phyloP scores from a whole-genome alignment of 2,113 vertebrate genomes.

The Hemiprocne comata region DNA sequence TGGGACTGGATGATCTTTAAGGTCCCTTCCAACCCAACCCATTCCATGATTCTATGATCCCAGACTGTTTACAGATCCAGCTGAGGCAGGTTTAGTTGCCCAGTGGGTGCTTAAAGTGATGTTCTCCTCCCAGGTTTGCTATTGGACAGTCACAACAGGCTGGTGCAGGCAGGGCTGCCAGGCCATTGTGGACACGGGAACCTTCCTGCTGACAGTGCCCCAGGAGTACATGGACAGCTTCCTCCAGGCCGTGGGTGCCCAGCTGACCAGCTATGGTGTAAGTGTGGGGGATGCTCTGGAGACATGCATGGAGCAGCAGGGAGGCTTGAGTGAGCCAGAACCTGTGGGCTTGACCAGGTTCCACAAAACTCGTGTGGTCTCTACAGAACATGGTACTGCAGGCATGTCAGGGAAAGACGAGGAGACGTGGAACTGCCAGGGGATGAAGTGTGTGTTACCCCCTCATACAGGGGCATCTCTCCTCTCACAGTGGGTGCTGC shows the following conservation, averaged over 20 bases:
- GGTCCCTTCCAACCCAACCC: no score
- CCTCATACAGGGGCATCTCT: fast-evolving
- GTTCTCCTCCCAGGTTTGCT: constrained; percentile 53
- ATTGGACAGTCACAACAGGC: neutral
- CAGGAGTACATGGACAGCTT: constrained; percentile 33
- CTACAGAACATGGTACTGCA: neutral
- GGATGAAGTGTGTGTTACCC: neutral
- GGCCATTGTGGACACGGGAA: constrained; percentile 74
- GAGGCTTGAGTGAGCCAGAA: neutral
- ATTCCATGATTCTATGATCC: no score
- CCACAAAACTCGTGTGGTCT: fast-evolving
- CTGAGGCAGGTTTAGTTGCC: neutral
- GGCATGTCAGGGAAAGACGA: neutral
- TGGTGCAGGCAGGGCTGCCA: constrained; percentile 71
- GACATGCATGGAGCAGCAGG: fast-evolving
- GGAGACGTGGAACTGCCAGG: neutral
- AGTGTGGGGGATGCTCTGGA: neutral
- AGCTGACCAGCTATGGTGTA: constrained; percentile 60
- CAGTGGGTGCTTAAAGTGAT: neutral
- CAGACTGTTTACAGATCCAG: neutral
- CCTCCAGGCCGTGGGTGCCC: constrained; percentile 47
- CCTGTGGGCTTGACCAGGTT: neutral
- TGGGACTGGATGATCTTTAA: no score
- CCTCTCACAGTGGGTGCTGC: neutral
- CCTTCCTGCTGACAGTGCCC: constrained; percentile 57